Evolutionary conservation across 2,113 vertebrate species (phyloP).

Genomic region (Nymphicus hollandicus): DNA sequence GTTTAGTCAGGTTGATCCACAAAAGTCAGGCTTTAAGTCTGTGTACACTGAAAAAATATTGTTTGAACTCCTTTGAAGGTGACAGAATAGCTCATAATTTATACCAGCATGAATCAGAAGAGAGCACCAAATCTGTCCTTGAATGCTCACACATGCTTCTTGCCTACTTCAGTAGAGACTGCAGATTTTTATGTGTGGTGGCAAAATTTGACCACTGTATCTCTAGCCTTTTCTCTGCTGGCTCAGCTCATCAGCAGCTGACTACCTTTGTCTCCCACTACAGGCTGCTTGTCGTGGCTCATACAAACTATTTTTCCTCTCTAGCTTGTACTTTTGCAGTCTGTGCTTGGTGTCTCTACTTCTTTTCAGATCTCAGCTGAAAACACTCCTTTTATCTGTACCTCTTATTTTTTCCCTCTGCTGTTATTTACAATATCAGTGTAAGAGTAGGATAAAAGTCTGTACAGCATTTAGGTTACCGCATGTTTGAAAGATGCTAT

Average conservation of each 20-base stretch:
- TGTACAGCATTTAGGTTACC: slow-evolving; percentile 1
- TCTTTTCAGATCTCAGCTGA: slow-evolving; percentile 2
- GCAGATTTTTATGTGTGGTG: not conserved
- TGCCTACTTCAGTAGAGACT: not conserved
- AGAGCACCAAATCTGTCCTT: not conserved
- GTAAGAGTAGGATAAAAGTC: not conserved
- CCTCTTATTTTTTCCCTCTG: slow-evolving; percentile 4
- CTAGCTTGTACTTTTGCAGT: not conserved
- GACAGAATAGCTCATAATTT: not conserved
- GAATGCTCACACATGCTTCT: not conserved
- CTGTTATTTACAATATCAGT: slow-evolving; percentile 14
- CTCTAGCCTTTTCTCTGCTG: not conserved
- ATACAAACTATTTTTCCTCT: not conserved
- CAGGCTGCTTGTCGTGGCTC: not conserved
- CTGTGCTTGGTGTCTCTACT: not conserved
- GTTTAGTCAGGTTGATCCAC: not conserved
- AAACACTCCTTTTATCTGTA: not conserved
- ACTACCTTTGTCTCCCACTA: not conserved
- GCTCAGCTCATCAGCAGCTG: not conserved
- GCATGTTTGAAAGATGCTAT: not conserved
- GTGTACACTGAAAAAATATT: not conserved
- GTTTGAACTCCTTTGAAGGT: not conserved
- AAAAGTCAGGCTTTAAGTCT: not conserved
- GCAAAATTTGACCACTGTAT: not conserved
- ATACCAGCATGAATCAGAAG: not conserved